These are phyloP conservation scores for Caerostris darwini DNA, from an alignment of 1,140 invertebrate genomes.

Conservation along the genomic window DNA sequence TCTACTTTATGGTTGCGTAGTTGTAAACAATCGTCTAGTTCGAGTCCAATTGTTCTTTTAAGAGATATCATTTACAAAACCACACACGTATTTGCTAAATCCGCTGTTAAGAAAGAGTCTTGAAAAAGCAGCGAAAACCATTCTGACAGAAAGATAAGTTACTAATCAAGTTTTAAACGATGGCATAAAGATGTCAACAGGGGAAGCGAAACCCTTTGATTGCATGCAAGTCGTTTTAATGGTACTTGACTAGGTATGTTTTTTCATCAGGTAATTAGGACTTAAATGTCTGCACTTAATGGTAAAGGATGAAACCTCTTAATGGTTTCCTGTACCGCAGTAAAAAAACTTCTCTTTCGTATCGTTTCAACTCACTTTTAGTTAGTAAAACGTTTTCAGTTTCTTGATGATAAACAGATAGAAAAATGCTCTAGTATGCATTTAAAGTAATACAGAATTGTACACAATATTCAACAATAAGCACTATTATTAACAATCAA, in stretches of 20 bases:
- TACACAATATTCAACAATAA: no score
- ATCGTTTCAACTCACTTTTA: no score
- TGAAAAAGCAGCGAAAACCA: not conserved
- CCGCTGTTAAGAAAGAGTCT: not conserved
- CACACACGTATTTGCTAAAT: not conserved
- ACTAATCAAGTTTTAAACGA: not conserved
- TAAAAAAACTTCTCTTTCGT: no score
- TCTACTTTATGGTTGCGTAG: no score
- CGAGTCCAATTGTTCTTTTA: not conserved
- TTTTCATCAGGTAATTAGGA: not conserved
- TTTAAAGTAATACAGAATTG: no score
- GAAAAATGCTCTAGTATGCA: no score
- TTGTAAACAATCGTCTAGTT: no score
- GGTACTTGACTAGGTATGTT: not conserved
- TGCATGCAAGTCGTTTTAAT: not conserved
- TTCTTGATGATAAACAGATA: no score
- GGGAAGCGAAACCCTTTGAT: not conserved
- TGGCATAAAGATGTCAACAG: slow-evolving; percentile 8
- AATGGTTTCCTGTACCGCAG: not conserved
- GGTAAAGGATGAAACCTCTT: not conserved
- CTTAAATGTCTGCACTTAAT: not conserved
- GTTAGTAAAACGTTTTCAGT: no score
- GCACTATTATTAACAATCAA: no score
- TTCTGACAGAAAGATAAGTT: not conserved
- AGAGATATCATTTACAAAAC: not conserved